Evolutionary conservation across 1,140 invertebrate species (phyloP).

Genomic region (Armadillidium nasatum): DNA sequence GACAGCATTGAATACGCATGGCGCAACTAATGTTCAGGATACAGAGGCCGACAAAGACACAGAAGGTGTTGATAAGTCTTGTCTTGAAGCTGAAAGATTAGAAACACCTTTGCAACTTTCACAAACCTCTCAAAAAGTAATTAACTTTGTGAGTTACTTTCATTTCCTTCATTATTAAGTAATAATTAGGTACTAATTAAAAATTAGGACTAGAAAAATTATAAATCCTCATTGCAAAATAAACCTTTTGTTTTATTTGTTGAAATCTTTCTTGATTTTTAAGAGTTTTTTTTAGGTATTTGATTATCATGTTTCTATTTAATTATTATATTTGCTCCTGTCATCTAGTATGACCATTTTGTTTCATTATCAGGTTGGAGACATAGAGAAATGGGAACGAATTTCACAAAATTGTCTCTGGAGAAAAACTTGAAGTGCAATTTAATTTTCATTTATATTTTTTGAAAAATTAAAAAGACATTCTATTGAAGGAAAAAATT

Average conservation of each 20-base stretch:
- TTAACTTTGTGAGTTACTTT: too few species aligned
- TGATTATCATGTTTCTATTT: not conserved
- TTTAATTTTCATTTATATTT: too few species aligned
- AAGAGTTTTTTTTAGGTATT: not conserved
- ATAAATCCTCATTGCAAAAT: not conserved
- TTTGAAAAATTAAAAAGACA: too few species aligned
- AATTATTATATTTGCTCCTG: not conserved
- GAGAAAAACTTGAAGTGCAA: too few species aligned
- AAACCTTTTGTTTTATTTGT: not conserved
- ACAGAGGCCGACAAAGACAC: not conserved
- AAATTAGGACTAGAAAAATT: too few species aligned
- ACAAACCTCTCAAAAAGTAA: not conserved
- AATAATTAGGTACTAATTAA: too few species aligned
- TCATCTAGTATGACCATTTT: too few species aligned
- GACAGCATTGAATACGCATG: not conserved
- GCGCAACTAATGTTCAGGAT: not conserved
- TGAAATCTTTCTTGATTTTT: not conserved
- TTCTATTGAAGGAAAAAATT: too few species aligned
- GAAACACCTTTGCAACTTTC: not conserved
- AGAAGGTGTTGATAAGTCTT: not conserved
- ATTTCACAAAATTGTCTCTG: not conserved
- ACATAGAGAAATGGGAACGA: not conserved
- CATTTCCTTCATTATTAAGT: too few species aligned
- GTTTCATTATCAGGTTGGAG: too few species aligned
- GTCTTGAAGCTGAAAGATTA: not conserved